phyloP scores from a whole-genome alignment of 2,888 invertebrate species.

The Erebia epiphron region DNA sequence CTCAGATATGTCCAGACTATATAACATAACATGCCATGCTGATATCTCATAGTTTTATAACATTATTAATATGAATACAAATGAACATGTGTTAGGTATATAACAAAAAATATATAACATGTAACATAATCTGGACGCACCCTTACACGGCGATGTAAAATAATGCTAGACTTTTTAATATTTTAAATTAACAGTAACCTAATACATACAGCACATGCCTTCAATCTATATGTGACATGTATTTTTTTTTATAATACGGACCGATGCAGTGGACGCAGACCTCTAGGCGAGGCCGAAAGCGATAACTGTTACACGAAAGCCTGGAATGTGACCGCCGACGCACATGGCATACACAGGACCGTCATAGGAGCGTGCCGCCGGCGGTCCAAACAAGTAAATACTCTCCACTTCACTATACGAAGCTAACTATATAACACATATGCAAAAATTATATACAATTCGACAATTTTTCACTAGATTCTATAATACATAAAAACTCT shows the following conservation, averaged over 20 bases:
- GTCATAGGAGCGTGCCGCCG: conserved; percentile 15
- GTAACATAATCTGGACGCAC: no score
- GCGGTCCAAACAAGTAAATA: conserved; percentile 32
- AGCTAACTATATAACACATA: conserved; percentile 47
- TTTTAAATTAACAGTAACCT: no score
- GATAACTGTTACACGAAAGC: conserved; percentile 62
- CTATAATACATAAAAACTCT: conserved; percentile 63
- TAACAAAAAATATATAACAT: no score
- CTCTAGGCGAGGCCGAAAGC: conserved; percentile 51
- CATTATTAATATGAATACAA: no score
- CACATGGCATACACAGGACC: conserved; percentile 19
- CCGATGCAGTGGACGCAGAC: conserved; percentile 5
- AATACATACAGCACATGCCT: no score
- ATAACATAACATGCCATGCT: no score
- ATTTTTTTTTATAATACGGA: background rate
- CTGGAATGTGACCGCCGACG: conserved; percentile 65
- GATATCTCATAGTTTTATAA: no score
- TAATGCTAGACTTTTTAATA: no score
- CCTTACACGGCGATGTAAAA: no score
- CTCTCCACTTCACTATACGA: conserved; percentile 37
- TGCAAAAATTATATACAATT: conserved; percentile 69
- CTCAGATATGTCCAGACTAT: no score
- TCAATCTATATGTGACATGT: no score
- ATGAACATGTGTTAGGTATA: no score
- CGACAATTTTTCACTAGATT: conserved; percentile 68